phyloP scores from a whole-genome alignment of 2,797 vertebrate genomes.

The Dendrocincla tyrannina region DNA sequence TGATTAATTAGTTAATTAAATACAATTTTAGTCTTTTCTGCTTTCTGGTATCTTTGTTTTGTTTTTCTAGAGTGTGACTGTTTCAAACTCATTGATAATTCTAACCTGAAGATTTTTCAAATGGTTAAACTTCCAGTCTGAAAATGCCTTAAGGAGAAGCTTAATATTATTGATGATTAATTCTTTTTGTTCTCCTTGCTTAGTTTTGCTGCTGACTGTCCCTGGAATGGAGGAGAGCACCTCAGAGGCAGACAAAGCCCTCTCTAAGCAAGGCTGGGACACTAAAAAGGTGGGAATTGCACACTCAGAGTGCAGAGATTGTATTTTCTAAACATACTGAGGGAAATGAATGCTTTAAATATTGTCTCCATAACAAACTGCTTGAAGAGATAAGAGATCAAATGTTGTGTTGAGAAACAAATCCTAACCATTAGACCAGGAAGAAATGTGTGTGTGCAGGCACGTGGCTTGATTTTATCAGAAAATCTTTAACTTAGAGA shows the following conservation, averaged over 20 bases:
- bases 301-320: rapidly evolving
- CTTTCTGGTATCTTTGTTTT: background rate
- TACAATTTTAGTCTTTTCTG: background rate
- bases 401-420: background rate
- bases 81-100: background rate
- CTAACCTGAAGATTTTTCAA: background rate
- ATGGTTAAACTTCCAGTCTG: background rate
- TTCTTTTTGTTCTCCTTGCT: background rate
- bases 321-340: background rate
- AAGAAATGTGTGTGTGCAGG: background rate
- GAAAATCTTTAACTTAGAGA: background rate
- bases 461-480: rapidly evolving
- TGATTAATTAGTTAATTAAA: background rate
- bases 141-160: background rate
- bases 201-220: conserved; percentile 90
- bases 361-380: background rate
- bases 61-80: background rate
- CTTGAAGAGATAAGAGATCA: background rate
- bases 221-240: conserved; percentile 90
- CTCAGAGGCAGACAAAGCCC: conserved; percentile 85
- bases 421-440: background rate
- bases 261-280: conserved; percentile 90
- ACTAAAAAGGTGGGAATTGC: conserved; percentile 84
- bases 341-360: background rate
- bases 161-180: background rate